Evolutionary conservation across 2,797 vertebrate genomes (phyloP), one percentile per base, ranked within the genome.

Genomic region (Lagodon rhomboides): DNA sequence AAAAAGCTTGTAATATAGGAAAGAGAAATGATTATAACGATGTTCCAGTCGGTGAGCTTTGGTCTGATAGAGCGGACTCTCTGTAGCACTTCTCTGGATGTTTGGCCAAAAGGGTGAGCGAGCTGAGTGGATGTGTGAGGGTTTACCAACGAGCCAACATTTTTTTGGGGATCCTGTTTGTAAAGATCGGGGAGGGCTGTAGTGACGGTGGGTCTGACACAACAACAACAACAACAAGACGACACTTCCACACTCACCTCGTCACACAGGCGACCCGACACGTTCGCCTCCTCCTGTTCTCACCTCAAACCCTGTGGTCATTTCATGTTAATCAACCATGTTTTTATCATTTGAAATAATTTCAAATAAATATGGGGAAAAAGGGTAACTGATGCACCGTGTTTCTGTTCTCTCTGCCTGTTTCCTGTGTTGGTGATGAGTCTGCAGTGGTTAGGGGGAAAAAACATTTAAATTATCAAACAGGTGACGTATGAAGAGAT

Each of bases 1-100:
- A 95, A 93, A 96, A 94, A 94, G 87, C 87, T 93, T 96, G 94
- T 96, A 87, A 93, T 89, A 90, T 84, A 95, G 95, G 92, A 94
- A 89, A 91, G 77, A 92, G 73, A 91, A 62, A 74, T 89, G 79
- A 87, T 86, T 91, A 58, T 91, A 90, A 92, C 78, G 17, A 75
- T 70, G 87, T 82, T 83, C 74, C 82, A 64, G 78, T 69, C 56
- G 84, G 90, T 74, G 91, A 90, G 90, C 67, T 80, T 77, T 69
- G 66, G 84, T 88, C 85, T 44, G 77, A 72, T 67, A 18, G 85
- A 77, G 56, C 17, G 44, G 83, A 83, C 73, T 78, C 75, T 86
- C 60, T 68, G 78, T 46, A 80, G 83, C 79, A 75, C 80, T 64
- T 83, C 82, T 85, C 68, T 83, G 68, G 78, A 69, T 62, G 87